phyloP scores from a whole-genome alignment of 2,797 vertebrate species.

The Phyllotis vaccarum region DNA sequence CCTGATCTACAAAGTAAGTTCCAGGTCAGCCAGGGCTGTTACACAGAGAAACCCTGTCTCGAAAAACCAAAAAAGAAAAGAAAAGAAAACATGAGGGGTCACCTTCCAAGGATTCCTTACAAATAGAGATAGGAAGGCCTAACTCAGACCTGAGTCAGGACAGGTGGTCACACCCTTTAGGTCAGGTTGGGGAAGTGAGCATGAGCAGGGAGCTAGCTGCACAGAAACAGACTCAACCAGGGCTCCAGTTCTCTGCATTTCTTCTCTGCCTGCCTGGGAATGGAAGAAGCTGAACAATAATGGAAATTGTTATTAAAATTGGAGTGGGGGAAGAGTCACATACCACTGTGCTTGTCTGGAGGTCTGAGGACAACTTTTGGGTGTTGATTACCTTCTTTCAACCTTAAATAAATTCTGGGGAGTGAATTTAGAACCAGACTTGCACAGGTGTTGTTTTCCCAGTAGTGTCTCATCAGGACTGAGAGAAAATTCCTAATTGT shows the following conservation, averaged over 20 bases:
- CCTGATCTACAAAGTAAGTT: no score
- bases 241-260: not conserved
- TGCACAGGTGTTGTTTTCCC: not conserved
- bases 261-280: not conserved
- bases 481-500: not conserved
- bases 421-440: not conserved
- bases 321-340: not conserved
- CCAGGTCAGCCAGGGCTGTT: no score
- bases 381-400: not conserved
- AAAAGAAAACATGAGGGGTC: not conserved
- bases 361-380: not conserved
- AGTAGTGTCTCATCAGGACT: not conserved
- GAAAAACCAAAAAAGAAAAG: no score
- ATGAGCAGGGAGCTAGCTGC: not conserved
- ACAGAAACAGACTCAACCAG: not conserved
- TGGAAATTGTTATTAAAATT: constrained; percentile 1
- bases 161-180: not conserved
- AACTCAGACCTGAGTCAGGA: not conserved
- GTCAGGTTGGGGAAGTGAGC: not conserved
- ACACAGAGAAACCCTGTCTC: no score
- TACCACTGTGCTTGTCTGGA: not conserved
- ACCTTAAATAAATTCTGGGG: not conserved
- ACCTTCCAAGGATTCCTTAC: not conserved
- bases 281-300: not conserved
- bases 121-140: not conserved